phyloP scores from a whole-genome alignment of 2,113 vertebrate species.

The Budorcas taxicolor region DNA sequence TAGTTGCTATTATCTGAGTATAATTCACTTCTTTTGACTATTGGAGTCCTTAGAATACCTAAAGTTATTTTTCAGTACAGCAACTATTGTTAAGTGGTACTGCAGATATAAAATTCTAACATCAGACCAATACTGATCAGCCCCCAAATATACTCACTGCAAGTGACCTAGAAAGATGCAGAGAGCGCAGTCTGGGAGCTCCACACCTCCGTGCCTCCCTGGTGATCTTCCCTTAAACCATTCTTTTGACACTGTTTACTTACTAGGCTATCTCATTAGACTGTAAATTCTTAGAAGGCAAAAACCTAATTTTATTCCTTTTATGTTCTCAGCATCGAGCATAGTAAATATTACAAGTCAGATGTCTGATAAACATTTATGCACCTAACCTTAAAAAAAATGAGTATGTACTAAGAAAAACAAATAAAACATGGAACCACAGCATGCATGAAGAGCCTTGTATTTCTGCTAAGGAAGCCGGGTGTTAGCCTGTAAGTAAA shows the following conservation, averaged over 20 bases:
- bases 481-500: not conserved
- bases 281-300: not conserved
- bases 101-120: not conserved
- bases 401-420: not conserved
- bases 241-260: not conserved
- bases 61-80: not conserved
- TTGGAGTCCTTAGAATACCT: not conserved
- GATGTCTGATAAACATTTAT: not conserved
- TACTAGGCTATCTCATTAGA: not conserved
- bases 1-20: not conserved
- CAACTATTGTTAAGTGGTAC: not conserved
- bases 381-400: not conserved
- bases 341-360: not conserved
- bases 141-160: too few relatives aligned
- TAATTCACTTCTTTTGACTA: not conserved
- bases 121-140: not conserved
- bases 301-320: not conserved
- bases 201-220: not conserved
- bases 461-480: not conserved
- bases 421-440: not conserved
- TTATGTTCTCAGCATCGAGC: not conserved
- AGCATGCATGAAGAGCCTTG: not conserved
- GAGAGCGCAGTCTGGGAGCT: not conserved
- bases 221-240: not conserved
- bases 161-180: not conserved